These are phyloP conservation scores for Xanthia icteritia DNA, from an alignment of 2,888 invertebrate species.

Conservation along the genomic window DNA sequence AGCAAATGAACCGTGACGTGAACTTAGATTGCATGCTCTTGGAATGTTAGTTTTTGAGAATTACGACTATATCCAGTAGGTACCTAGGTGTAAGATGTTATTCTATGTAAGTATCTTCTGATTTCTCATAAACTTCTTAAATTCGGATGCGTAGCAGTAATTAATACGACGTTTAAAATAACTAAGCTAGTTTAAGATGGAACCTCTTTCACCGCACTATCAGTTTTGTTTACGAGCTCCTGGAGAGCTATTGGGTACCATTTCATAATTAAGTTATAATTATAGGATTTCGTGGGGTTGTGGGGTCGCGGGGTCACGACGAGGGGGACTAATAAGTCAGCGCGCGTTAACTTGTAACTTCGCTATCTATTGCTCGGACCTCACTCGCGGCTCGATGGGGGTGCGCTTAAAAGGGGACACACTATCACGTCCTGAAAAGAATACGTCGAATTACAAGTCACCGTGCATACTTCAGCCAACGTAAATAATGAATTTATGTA, in stretches of 20 bases:
- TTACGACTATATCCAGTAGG: not conserved
- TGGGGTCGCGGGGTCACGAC: no score
- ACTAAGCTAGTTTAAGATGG: not conserved
- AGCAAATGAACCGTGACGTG: not conserved
- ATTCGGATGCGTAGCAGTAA: not conserved
- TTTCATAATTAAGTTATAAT: constrained; percentile 23
- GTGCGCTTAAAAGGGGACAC: not conserved
- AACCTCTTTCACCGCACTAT: not conserved
- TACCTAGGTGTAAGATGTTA: not conserved
- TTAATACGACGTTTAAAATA: not conserved
- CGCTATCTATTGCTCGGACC: not conserved
- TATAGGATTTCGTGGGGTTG: not conserved
- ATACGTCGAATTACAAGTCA: not conserved
- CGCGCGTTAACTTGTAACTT: not conserved
- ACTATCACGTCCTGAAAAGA: not conserved
- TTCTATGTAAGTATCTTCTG: not conserved
- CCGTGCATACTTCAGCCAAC: not conserved
- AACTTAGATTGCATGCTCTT: not conserved
- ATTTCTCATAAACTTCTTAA: not conserved
- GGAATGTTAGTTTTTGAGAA: not conserved
- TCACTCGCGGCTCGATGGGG: not conserved
- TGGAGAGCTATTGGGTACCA: not conserved
- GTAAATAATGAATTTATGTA: not conserved
- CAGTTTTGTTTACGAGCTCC: not conserved
- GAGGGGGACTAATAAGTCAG: not conserved